These are phyloP conservation scores for Galerucella nymphaeae DNA, from an alignment of 2,888 invertebrate genomes.

Conservation along the genomic window DNA sequence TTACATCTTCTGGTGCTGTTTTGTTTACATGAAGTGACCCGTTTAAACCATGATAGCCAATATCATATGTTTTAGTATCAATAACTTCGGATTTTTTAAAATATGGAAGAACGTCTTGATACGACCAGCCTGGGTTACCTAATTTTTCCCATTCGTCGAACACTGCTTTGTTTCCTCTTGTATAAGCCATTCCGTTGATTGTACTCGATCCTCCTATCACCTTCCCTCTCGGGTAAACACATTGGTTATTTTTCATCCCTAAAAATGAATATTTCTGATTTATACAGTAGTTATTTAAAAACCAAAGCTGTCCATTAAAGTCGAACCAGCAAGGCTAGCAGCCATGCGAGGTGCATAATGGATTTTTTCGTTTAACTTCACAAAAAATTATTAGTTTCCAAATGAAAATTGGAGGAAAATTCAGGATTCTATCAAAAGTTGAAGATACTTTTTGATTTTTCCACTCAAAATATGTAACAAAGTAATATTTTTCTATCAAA, in stretches of 20 bases:
- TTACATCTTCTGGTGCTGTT: slow-evolving; percentile 26
- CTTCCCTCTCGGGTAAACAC: slow-evolving; percentile 70
- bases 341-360: too few species aligned
- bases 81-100: slow-evolving; percentile 78
- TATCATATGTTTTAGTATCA: slow-evolving; percentile 15
- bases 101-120: slow-evolving; percentile 75
- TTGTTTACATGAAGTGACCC: slow-evolving; percentile 67
- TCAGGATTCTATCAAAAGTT: too few species aligned
- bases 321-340: too few species aligned
- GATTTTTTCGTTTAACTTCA: too few species aligned
- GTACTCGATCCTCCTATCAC: slow-evolving; percentile 83
- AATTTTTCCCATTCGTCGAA: slow-evolving; percentile 77
- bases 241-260: slow-evolving; percentile 57
- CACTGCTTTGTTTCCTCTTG: slow-evolving; percentile 72
- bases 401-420: too few species aligned
- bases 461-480: too few species aligned
- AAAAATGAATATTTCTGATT: too few species aligned
- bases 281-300: too few species aligned
- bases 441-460: too few species aligned
- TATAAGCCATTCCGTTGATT: slow-evolving; percentile 83
- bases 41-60: slow-evolving; percentile 54
- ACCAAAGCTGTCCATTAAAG: too few species aligned
- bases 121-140: slow-evolving; percentile 79
- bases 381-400: too few species aligned
- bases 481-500: too few species aligned